Evolutionary conservation across 2,113 vertebrate genomes (phyloP), one percentile per base, ranked within the genome.

Genomic region (Ceratotherium simum): DNA sequence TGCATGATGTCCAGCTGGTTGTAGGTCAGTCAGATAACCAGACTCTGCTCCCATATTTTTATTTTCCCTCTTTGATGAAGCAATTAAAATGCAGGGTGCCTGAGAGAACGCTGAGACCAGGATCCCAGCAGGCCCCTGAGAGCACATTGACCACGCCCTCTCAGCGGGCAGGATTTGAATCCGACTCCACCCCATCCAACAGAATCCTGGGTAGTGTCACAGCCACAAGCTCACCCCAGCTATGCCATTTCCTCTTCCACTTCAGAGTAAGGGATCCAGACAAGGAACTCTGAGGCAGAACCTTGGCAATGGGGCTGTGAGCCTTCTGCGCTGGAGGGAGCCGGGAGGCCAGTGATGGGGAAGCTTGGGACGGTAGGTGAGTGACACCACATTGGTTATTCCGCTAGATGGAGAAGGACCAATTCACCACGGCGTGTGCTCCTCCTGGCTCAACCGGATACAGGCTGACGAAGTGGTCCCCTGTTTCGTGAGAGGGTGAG

Each of bases 381-480:
- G 3, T 69, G 62, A 9, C 64, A 23, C 12, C 4, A 10, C 72
- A 81, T 31, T 17, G n/a, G 25, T 95, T 96, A 13, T 78, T 64
- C 87, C 97, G 95, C 90, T 98, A 99, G 99, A 99, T 81, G 99
- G 99, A 95, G 99, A 98, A 95, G 99, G 99, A 42, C 99, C 99
- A 0, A 96, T 99, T 75, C 99, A 99, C 98, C 99, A 99, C 0
- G 99, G 99, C 12, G 99, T 99, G 95, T 99, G 99, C 97, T 99
- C 99, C 21, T 99, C 99, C 14, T 99, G 99, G 99, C 99, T 99
- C 97, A 99, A 99, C 97, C 99, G 98, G 96, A 99, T 99, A 98
- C 99, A 99, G 96, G 96, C 98, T 0, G 99, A 99, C 0, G 99
- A 99, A 76, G 98, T 99, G 76, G 99, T 99, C 73, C 99, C 99